A percentile compares a stretch with the other conserved stretches of the same genome.
Conservation (phyloP, 2,888 invertebrate genomes). For the Euzetes globulus region DNA sequence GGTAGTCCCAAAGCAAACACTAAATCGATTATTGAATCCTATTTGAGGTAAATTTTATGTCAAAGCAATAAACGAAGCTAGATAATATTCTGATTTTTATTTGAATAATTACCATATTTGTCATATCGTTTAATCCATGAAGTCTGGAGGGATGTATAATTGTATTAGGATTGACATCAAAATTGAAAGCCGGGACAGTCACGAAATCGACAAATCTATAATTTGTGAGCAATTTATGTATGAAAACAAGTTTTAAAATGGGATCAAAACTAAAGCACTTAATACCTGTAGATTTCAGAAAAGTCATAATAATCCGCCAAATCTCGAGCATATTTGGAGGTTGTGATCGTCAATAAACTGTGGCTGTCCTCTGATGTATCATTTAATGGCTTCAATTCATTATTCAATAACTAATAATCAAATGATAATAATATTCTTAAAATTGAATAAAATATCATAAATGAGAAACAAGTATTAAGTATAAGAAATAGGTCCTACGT, state of each 20-base stretch:
- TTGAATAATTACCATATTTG: constrained; percentile 36
- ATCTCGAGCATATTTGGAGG: constrained; percentile 33
- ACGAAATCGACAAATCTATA: constrained; percentile 37
- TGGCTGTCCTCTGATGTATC: neutral
- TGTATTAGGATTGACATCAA: constrained; percentile 34
- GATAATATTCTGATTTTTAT: too few relatives aligned
- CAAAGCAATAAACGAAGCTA: too few relatives aligned
- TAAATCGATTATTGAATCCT: constrained; percentile 39
- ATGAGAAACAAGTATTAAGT: neutral
- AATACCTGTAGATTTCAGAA: constrained; percentile 36
- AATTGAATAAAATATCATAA: neutral
- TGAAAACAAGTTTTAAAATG: neutral
- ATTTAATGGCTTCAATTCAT: constrained; percentile 19
- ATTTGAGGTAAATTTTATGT: neutral
- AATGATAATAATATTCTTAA: neutral
- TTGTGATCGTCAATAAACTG: constrained; percentile 32
- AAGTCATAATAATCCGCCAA: constrained; percentile 36
- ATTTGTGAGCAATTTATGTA: neutral
- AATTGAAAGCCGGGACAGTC: constrained; percentile 38
- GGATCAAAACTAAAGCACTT: neutral
- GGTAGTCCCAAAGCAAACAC: constrained; percentile 34
- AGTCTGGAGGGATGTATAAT: constrained; percentile 36
- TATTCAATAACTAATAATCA: neutral
- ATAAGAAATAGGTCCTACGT: neutral
- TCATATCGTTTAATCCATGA: constrained; percentile 37